phyloP scores from a whole-genome alignment of 1,140 invertebrate genomes.

The Drosophila biarmipes region DNA sequence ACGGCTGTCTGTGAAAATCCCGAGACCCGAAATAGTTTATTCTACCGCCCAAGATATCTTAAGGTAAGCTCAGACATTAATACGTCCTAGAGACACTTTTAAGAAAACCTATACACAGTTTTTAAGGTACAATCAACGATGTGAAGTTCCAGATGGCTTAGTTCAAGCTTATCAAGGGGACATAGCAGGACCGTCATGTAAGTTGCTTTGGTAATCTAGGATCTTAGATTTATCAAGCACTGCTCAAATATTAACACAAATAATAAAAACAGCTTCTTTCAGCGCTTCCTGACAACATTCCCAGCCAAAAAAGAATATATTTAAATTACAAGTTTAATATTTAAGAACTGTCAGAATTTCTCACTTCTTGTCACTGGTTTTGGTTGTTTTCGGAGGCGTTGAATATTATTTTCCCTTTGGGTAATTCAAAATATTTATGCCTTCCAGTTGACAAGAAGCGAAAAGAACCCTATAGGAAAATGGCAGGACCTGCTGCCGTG shows the following conservation, averaged over 20 bases:
- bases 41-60: constrained; percentile 17
- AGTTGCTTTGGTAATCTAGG: neutral
- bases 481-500: constrained; percentile 1
- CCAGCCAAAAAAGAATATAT: too few relatives aligned
- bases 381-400: too few relatives aligned
- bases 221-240: too few relatives aligned
- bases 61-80: constrained; percentile 29
- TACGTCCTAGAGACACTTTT: neutral
- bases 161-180: constrained; percentile 37
- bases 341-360: too few relatives aligned
- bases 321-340: too few relatives aligned
- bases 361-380: too few relatives aligned
- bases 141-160: constrained; percentile 37
- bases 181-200: constrained; percentile 28
- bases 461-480: neutral
- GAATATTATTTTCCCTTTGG: too few relatives aligned
- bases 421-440: too few relatives aligned
- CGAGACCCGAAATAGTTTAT: constrained; percentile 44
- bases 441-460: too few relatives aligned
- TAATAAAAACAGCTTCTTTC: too few relatives aligned
- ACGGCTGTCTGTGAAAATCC: constrained; percentile 17
- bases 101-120: constrained; percentile 23
- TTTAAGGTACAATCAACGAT: constrained; percentile 54
- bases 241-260: too few relatives aligned
- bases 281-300: too few relatives aligned